phyloP scores from a whole-genome alignment of 2,797 vertebrate species.

The Ambastaia sidthimunki region DNA sequence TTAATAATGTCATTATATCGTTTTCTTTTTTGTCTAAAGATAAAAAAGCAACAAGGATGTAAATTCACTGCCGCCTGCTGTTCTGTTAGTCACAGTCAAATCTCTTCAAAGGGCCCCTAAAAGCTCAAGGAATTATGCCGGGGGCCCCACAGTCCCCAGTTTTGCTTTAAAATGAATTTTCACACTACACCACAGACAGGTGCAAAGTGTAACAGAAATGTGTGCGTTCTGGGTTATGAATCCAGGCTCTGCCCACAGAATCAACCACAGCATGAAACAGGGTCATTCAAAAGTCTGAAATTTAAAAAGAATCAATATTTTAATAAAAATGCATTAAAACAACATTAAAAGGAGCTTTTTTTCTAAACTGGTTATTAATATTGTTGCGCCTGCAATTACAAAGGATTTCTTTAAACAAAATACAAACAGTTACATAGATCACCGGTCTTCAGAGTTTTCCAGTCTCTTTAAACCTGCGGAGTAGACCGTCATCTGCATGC shows the following conservation, averaged over 20 bases:
- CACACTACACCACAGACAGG: not conserved
- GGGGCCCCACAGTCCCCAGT: constrained; percentile 18
- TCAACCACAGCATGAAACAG: not conserved
- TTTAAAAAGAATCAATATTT: not conserved
- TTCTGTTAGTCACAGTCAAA: constrained; percentile 16
- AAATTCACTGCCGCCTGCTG: not conserved
- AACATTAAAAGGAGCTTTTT: not conserved
- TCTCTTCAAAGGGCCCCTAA: constrained; percentile 8
- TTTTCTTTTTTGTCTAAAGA: not conserved
- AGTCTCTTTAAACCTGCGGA: constrained; percentile 80
- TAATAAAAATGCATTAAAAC: constrained; percentile 9
- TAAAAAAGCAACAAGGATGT: not conserved
- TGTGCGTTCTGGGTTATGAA: not conserved
- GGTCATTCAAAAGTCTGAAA: too few species aligned
- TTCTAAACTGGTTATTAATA: not conserved
- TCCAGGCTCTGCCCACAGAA: not conserved
- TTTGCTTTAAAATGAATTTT: constrained; percentile 11
- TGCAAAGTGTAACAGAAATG: not conserved
- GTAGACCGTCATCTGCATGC: constrained; percentile 80
- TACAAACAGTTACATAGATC: not conserved
- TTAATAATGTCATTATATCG: not conserved
- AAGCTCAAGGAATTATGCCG: constrained; percentile 26
- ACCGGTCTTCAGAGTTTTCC: constrained; percentile 64
- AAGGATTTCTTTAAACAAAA: not conserved
- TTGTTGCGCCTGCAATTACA: not conserved